Base-by-base conservation (phyloP, 2,888 invertebrate genomes). In the Gasteruption jaculator region DNA sequence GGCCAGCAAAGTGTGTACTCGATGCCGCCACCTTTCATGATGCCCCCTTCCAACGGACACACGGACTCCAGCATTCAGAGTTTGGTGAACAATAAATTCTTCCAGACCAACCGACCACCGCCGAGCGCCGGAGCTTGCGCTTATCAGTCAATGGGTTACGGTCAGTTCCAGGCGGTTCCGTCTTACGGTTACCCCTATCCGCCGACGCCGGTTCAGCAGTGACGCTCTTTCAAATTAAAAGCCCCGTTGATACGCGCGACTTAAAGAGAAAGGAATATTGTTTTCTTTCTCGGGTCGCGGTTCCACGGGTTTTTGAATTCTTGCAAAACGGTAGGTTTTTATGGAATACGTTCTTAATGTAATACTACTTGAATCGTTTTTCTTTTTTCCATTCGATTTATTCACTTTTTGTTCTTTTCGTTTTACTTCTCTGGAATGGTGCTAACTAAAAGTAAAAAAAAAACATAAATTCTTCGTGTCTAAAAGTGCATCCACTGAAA, bases 181-280 rank as follows among this genome's bases (percentile, higher is more conserved):
- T 78, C 81, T 6, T 83, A 83, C 68, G 72, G 72, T 68, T 82
- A 58, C 72, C 80, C 68, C 62, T 84, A 70, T 74, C 80, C 73
- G 61, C 83, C 69, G 69, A 76, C 84, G 22, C 80, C 85, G 31
- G 85, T 86, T 40, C 86, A 86, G 68, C 86, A 86, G 77, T 86
- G 83, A 80, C 65, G 63, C 54, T 53, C n/a, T 61, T 43, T 41
- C 51, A 14, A 46, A 29, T 32, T 18, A 7, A 31, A 32, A 36
- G 21, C 30, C 27, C 6, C 18, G 25, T 12, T 31, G 30, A 11
- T 11, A 35, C 15, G 32, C 35, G 14, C 34, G 32, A 43, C 44
- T 49, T 30, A 46, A 57, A 54, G 41, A 55, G 45, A 54, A 31
- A 46, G 43, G 42, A 48, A 43, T 33, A 45, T 55, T 37, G 37